Base-by-base conservation (phyloP, 2,113 vertebrate species). In the Perca fluviatilis region DNA sequence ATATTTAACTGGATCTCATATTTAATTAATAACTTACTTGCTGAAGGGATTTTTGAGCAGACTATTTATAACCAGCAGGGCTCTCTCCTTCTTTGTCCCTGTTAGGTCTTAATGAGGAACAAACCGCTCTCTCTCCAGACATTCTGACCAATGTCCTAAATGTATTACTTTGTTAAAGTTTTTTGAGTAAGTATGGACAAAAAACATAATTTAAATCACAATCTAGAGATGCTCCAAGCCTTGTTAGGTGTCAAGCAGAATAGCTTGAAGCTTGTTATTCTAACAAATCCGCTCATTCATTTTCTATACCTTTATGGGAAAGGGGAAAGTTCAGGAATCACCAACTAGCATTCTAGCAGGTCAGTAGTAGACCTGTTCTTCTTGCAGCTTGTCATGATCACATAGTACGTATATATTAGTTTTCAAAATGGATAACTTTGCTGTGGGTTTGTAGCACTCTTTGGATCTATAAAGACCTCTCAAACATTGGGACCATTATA, bases 21-120 rank as follows among this genome's bases (percentile, higher is more conserved):
- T 92, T 91, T 94, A 91, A 93, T 93, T 90, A 90, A 94, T 56
- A 78, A 80, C 72, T 84, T 89, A 83, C 75, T 62, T 23, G 89
- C 86, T 80, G 86, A 78, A 58, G 61, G 58, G 84, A 76, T 77
- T 78, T 82, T 79, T 63, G 64, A 79, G 74, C 33, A 51, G 67
- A 27, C 18, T 90, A 90, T 91, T 90, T 82, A 83, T 90, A 90
- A 65, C 85, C 19, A 33, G n/a, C 33, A 43, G 57, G 58, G 43
- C 62, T 70, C 46, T 71, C 15, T 73, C 61, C 49, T 14, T 21
- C 72, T n/a, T 46, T 80, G 40, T 30, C 76, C 71, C 49, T 61
- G 74, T 84, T 76, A 36, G 27, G 23, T 47, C 30, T 60, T 62
- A 74, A 71, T 65, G 53, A 71, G 74, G 25, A 50, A 19, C n/a